phyloP scores from a whole-genome alignment of 2,888 invertebrate genomes.

The Oxycera nigricornis region DNA sequence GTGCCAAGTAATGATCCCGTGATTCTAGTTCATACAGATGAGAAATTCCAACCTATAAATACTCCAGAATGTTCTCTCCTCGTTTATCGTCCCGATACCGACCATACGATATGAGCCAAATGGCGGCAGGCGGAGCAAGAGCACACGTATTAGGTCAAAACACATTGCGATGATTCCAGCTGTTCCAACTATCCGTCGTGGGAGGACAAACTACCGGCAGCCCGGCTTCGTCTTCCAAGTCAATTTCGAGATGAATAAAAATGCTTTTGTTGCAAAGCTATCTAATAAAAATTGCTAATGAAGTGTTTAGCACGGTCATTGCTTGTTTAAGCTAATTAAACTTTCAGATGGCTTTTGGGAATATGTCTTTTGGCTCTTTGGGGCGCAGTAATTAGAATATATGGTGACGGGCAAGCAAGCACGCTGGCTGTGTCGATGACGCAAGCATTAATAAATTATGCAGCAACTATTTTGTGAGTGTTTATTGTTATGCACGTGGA shows the following conservation, averaged over 20 bases:
- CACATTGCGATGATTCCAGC: conserved; percentile 22
- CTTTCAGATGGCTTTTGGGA: neutral
- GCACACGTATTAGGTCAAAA: neutral
- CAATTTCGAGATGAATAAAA: neutral
- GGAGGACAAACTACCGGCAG: neutral
- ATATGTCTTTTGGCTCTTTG: neutral
- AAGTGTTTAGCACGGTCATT: neutral
- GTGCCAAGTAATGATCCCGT: conserved; percentile 7
- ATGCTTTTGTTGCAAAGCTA: neutral
- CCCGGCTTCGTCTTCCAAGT: neutral
- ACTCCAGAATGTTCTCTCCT: conserved; percentile 4
- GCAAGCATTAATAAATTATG: too few species aligned
- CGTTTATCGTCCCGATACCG: neutral
- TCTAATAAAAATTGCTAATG: conserved; percentile 5
- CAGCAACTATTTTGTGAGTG: too few species aligned
- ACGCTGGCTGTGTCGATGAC: too few species aligned
- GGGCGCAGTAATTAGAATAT: too few species aligned
- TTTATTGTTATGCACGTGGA: too few species aligned
- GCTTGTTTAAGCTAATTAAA: neutral
- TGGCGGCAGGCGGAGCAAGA: neutral
- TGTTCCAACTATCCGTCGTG: neutral
- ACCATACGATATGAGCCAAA: neutral
- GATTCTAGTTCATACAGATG: neutral
- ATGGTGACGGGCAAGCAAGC: too few species aligned
- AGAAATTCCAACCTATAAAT: conserved; percentile 21